Conservation (phyloP, 2,113 vertebrate genomes). For the Choloepus hoffmanni region DNA sequence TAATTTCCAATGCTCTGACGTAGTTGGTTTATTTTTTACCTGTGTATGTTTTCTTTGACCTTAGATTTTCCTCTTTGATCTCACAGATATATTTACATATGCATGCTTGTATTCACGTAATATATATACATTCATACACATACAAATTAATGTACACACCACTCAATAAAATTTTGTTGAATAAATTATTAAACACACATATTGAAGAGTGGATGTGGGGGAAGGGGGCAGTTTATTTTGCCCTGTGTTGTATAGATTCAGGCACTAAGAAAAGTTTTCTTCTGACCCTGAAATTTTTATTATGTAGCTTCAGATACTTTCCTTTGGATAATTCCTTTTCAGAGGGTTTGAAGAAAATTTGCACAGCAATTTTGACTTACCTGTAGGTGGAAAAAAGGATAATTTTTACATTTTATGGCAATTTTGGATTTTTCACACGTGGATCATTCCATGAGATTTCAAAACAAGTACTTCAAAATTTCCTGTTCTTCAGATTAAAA, state of each 20-base stretch:
- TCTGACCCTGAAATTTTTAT: neutral
- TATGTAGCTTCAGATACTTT: constrained; percentile 57
- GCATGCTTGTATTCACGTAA: neutral
- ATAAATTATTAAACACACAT: neutral
- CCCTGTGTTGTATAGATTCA: neutral
- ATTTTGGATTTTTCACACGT: constrained; percentile 71
- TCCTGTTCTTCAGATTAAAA: constrained; percentile 53
- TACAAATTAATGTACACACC: neutral
- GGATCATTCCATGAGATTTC: constrained; percentile 67
- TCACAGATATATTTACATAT: neutral
- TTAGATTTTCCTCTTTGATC: neutral
- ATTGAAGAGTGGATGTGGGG: neutral
- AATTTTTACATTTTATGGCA: constrained; percentile 68
- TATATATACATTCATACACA: neutral
- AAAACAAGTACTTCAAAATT: constrained; percentile 63
- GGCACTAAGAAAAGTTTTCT: neutral
- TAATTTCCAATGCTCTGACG: neutral
- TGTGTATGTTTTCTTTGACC: neutral
- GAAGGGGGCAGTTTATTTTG: neutral
- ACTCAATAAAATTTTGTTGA: neutral
- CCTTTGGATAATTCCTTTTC: constrained; percentile 69
- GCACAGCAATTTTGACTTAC: constrained; percentile 70
- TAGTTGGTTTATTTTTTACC: neutral
- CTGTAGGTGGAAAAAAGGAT: constrained; percentile 67
- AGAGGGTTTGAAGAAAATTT: constrained; percentile 69